Conservation (phyloP, 2,888 invertebrate species). For the Leucophora obtusa region DNA sequence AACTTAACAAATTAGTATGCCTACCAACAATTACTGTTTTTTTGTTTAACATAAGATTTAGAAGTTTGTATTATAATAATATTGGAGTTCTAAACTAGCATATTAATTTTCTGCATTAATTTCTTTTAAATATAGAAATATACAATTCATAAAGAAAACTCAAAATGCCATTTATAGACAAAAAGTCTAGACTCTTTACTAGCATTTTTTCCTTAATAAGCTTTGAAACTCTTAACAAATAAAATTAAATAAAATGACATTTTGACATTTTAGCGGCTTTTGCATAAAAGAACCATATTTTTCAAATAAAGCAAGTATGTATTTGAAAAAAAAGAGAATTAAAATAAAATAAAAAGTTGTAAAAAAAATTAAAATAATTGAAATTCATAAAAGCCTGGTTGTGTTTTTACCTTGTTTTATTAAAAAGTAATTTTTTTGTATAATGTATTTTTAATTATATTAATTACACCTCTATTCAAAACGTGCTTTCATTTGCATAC, state of each 20-base stretch:
- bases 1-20: slow-evolving; percentile 59
- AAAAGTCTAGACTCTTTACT: slow-evolving; percentile 61
- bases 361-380: slow-evolving; percentile 43
- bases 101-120: slow-evolving; percentile 65
- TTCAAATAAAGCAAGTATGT: slow-evolving; percentile 18
- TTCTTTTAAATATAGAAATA: slow-evolving; percentile 38
- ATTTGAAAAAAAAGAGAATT: slow-evolving; percentile 44
- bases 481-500: slow-evolving; percentile 64
- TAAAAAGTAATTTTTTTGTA: slow-evolving; percentile 56
- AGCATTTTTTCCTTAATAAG: slow-evolving; percentile 53
- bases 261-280: slow-evolving; percentile 65
- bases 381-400: slow-evolving; percentile 57
- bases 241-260: slow-evolving; percentile 57
- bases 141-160: slow-evolving; percentile 4
- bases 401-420: slow-evolving; percentile 38
- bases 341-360: slow-evolving; percentile 18
- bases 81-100: slow-evolving; percentile 14
- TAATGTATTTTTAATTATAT: slow-evolving; percentile 65
- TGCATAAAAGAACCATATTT: slow-evolving; percentile 51
- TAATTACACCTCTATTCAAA: slow-evolving; percentile 63
- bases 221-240: slow-evolving; percentile 39
- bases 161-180: slow-evolving; percentile 60
- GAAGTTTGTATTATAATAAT: slow-evolving; percentile 25
- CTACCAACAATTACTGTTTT: slow-evolving; percentile 43
- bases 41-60: slow-evolving; percentile 48